These are phyloP conservation scores for Agrypnus murinus DNA, from an alignment of 2,888 invertebrate genomes.

Conservation along the genomic window DNA sequence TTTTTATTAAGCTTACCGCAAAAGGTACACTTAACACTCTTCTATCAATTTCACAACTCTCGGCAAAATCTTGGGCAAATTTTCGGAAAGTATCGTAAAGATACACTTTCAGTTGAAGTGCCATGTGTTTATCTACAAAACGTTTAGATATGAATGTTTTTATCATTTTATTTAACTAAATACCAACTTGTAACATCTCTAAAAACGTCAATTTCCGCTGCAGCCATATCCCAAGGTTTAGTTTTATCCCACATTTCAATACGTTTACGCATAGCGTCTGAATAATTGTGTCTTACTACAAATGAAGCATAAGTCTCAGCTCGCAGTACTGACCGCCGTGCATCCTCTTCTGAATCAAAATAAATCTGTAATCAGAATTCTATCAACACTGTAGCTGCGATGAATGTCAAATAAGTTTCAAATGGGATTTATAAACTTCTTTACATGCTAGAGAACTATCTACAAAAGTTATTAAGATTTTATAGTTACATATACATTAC, in stretches of 20 bases:
- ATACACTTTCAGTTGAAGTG: constrained; percentile 84
- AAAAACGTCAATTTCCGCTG: constrained; percentile 81
- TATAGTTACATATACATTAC: constrained; percentile 81
- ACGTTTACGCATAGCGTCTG: constrained; percentile 76
- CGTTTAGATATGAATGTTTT: neutral
- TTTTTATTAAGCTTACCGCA: too few relatives aligned
- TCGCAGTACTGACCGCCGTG: constrained; percentile 78
- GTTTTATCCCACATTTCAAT: constrained; percentile 72
- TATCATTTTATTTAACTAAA: too few relatives aligned
- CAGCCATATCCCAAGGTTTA: constrained; percentile 74
- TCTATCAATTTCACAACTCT: constrained; percentile 78
- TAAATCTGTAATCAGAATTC: constrained; percentile 74
- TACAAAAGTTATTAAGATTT: too few relatives aligned
- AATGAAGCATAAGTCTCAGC: constrained; percentile 87
- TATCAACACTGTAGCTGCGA: too few relatives aligned
- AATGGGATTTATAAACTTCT: too few relatives aligned
- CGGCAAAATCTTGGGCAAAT: constrained; percentile 80
- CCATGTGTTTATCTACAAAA: constrained; percentile 90
- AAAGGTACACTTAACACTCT: constrained; percentile 76
- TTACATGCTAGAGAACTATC: too few relatives aligned
- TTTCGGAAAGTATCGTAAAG: constrained; percentile 82
- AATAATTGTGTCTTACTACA: constrained; percentile 85
- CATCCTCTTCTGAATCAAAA: constrained; percentile 74
- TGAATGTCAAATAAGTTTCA: too few relatives aligned
- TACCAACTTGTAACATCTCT: constrained; percentile 90